Evolutionary conservation across 2,113 vertebrate genomes (phyloP), one percentile per base, ranked within the genome.

Genomic region (Todiramphus saurophagus): DNA sequence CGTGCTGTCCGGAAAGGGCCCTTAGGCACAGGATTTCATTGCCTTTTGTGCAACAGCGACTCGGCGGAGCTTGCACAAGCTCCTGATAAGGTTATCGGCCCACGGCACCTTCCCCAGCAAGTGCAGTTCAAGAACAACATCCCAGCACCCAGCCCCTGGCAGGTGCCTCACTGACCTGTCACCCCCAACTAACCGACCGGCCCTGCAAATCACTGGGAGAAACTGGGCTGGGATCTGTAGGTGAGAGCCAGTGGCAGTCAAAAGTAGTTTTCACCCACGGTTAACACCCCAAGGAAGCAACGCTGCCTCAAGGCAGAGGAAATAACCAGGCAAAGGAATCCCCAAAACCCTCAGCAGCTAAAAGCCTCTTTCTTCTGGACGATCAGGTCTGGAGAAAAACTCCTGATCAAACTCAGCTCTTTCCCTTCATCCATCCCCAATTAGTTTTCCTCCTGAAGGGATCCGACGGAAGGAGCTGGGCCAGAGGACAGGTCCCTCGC

Each of bases 11-110:
- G 68, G 62, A 28, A 39, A 64, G 62, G 62, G 11, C 48, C 46
- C 75, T 37, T 2, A 7, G 37, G 13, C 8, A 0, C 10, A 4
- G 66, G 46, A 18, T 59, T 78, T 50, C 46, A 28, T 0, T 7
- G 48, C 69, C 75, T 11, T 11, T 3, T 66, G 11, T 1, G 9
- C 31, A 53, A 10, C 50, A 78, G 56, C 43, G 4, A 2, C 43
- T 63, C 13, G 2, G 27, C 60, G 28, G 72, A 64, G 41, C 51
- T 63, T 23, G 48, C 60, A 9, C 51, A 5, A 41, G 55, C 1
- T 28, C 78, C 85, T 86, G 51, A 53, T 53, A 90, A 74, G 19
- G 27, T 66, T 95, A 94, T 92, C 94, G 20, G 90, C 74, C 70
- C 53, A 0, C 72, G 35, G 28, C 91, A 94, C 91, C 62, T 72